Percentiles rank a stretch among this genome's conserved stretches.
These are phyloP conservation scores for Hemichromis elongatus DNA, from an alignment of 2,113 vertebrate species.

Conservation along the genomic window DNA sequence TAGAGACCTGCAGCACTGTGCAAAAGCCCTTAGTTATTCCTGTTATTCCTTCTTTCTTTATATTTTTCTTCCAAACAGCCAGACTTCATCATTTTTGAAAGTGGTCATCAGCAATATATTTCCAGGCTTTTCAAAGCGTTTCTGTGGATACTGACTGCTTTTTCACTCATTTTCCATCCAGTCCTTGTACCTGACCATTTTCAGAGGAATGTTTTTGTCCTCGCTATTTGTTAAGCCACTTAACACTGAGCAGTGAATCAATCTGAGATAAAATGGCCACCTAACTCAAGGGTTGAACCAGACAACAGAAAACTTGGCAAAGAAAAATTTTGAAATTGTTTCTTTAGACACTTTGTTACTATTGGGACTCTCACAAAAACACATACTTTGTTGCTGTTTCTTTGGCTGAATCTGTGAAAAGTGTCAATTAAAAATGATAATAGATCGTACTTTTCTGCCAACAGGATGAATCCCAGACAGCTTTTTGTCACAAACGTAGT, in stretches of 20 bases:
- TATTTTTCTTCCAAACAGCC: neutral
- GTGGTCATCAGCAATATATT: neutral
- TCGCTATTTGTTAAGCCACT: neutral
- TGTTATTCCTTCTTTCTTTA: neutral
- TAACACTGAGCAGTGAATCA: neutral
- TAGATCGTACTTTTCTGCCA: neutral
- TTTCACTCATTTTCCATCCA: neutral
- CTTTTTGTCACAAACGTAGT: neutral
- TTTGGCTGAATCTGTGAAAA: neutral
- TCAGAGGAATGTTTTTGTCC: neutral
- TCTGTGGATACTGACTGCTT: neutral
- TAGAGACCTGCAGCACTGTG: neutral
- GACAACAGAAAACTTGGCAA: neutral
- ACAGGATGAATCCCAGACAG: neutral
- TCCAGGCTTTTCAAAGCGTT: neutral
- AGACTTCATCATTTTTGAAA: neutral
- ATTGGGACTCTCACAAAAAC: neutral
- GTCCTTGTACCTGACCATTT: neutral
- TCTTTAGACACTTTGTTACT: neutral
- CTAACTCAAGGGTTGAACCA: neutral
- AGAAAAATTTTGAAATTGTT: neutral
- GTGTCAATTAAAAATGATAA: neutral
- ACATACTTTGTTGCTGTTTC: neutral
- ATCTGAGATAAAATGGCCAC: neutral
- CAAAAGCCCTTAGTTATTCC: neutral